phyloP scores from a whole-genome alignment of 2,113 vertebrate species.

The Otus sunia region DNA sequence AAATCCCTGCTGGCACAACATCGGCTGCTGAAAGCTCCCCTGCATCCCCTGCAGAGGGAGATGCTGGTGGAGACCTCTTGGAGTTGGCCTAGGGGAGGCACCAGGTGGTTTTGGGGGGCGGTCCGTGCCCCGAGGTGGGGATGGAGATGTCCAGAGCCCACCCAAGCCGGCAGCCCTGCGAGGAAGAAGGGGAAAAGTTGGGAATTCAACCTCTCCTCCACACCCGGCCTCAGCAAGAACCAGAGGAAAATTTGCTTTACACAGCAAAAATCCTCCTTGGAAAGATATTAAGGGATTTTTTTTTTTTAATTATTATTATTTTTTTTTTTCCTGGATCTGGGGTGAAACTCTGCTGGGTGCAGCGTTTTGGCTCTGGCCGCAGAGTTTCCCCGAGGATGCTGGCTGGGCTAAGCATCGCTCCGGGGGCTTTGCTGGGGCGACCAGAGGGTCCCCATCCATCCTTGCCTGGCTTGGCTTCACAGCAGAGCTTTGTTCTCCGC shows the following conservation, averaged over 20 bases:
- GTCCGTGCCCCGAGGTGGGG: accelerated
- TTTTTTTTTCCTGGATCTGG: background rate
- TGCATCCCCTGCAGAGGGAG: background rate
- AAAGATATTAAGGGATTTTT: background rate
- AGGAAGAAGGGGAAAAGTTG: conserved; percentile 13
- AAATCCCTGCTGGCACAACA: background rate
- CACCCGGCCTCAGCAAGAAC: background rate
- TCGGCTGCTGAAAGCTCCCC: accelerated
- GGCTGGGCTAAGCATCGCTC: background rate
- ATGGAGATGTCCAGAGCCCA: background rate
- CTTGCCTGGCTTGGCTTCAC: background rate
- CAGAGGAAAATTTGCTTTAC: background rate
- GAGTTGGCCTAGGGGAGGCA: background rate
- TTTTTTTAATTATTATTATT: too few species aligned
- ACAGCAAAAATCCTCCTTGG: background rate
- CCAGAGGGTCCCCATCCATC: background rate
- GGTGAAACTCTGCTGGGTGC: background rate
- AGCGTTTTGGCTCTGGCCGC: accelerated
- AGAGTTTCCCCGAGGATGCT: background rate
- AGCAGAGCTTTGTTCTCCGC: conserved; percentile 45
- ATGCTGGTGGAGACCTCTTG: background rate
- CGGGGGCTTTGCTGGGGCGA: background rate
- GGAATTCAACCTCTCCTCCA: background rate
- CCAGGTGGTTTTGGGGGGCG: background rate
- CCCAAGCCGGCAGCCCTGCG: accelerated